Base-by-base conservation (phyloP, 2,888 invertebrate genomes). In the Synanthedon vespiformis region DNA sequence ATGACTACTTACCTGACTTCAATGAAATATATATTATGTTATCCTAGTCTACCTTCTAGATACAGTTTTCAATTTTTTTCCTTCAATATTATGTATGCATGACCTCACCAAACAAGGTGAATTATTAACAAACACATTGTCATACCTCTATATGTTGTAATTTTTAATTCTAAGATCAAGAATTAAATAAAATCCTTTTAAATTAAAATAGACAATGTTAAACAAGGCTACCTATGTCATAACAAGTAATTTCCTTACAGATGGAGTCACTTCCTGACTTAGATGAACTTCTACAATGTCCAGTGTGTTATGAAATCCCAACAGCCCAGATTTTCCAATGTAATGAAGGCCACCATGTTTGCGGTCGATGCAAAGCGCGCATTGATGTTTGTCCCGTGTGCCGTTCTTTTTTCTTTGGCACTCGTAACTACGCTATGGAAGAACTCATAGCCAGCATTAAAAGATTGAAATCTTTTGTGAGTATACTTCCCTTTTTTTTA, bases 391-490 rank as follows among this genome's bases (percentile, higher is more conserved):
- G 90, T 60, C 90, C 90, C 3, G 80, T 88, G 0, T 90, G 90
- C 60, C 76, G 88, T 49, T 78, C 81, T 14, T 57, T 75, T 4
- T 89, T 89, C 65, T 85, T 85, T 58, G 80, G 82, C 13, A 88
- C 89, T 10, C 78, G 90, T 54, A 89, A 89, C 62, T 89, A 88
- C 70, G 80, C 89, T 18, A 88, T 89, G 68, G 90, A 90, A 70
- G 84, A 85, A 64, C 77, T 90, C 41, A 80, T 88, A 57, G 70
- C 79, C 0, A 88, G 86, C 68, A 78, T 89, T 58, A 77, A 72
- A 58, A 87, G 79, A 72, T 60, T 85, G 53, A 68, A 77, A 60
- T 77, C 82, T 57, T 77, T 83, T 70, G 87, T 87, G 72, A 80
- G 87, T 86, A 55, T 52, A 22, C 22, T 22, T 22, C 22, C 5